phyloP scores from a whole-genome alignment of 2,888 invertebrate species.

The Agrochola litura region DNA sequence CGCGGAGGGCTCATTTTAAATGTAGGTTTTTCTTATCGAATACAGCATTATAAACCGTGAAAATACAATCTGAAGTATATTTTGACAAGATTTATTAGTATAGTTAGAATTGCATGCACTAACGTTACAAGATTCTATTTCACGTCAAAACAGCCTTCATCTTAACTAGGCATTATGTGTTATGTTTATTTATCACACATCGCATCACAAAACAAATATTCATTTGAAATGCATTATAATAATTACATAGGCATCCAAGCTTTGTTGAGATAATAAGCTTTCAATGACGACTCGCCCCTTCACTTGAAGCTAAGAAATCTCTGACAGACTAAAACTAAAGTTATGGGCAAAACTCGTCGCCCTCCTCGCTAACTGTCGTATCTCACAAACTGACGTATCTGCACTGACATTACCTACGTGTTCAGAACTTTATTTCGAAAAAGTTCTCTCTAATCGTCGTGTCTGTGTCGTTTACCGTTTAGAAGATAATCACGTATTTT shows the following conservation, averaged over 20 bases:
- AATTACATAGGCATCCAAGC: neutral
- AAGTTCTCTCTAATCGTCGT: too few species aligned
- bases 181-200: neutral
- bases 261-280: neutral
- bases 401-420: too few species aligned
- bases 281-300: slow-evolving; percentile 1
- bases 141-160: neutral
- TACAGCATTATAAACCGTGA: too few species aligned
- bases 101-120: neutral
- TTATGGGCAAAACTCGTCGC: neutral
- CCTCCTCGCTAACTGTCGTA: too few species aligned
- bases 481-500: too few species aligned
- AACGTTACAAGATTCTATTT: slow-evolving; percentile 7
- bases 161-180: neutral
- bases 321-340: neutral
- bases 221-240: neutral
- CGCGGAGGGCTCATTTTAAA: too few species aligned
- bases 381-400: too few species aligned
- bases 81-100: too few species aligned
- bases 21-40: too few species aligned
- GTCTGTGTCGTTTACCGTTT: too few species aligned
- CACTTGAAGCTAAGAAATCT: neutral
- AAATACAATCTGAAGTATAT: too few species aligned
- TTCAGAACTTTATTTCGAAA: too few species aligned
- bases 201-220: neutral